phyloP scores from a whole-genome alignment of 2,888 invertebrate genomes.

The Scaeva pyrastri region DNA sequence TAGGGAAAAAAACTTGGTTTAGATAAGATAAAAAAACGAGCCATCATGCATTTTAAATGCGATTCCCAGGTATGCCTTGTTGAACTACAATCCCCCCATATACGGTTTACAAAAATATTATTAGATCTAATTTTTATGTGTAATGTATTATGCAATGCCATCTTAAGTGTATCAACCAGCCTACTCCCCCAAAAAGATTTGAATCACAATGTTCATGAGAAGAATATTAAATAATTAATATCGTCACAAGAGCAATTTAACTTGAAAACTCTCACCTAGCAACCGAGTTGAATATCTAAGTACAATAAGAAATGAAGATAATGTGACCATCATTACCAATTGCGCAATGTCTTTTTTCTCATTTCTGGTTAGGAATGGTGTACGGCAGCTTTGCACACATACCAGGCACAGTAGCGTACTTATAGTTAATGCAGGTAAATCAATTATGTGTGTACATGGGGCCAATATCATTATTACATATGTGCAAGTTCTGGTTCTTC shows the following conservation, averaged over 20 bases:
- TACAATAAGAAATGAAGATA: conserved; percentile 51
- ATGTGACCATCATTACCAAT: conserved; percentile 65
- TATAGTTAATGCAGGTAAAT: not conserved
- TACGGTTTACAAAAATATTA: not conserved
- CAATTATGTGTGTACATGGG: not conserved
- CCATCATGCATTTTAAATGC: not conserved
- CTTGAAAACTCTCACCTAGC: conserved; percentile 56
- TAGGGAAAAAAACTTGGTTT: no score
- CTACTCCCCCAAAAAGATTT: conserved; percentile 47
- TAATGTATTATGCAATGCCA: conserved; percentile 47
- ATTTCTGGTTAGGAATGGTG: conserved; percentile 71
- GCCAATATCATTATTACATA: not conserved
- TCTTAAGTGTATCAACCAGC: conserved; percentile 15
- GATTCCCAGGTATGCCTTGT: not conserved
- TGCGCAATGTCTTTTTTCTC: conserved; percentile 62
- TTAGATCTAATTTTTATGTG: not conserved
- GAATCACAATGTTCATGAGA: conserved; percentile 46
- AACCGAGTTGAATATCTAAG: conserved; percentile 66
- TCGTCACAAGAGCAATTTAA: conserved; percentile 40
- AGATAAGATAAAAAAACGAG: not conserved
- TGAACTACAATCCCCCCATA: not conserved
- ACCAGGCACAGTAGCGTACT: not conserved
- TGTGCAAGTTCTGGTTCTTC: no score
- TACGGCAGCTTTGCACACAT: not conserved
- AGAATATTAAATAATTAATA: conserved; percentile 63